A percentile compares a stretch with the other conserved stretches of the same genome.
Evolutionary conservation across 2,113 vertebrate species (phyloP).

Genomic region (Puma concolor): DNA sequence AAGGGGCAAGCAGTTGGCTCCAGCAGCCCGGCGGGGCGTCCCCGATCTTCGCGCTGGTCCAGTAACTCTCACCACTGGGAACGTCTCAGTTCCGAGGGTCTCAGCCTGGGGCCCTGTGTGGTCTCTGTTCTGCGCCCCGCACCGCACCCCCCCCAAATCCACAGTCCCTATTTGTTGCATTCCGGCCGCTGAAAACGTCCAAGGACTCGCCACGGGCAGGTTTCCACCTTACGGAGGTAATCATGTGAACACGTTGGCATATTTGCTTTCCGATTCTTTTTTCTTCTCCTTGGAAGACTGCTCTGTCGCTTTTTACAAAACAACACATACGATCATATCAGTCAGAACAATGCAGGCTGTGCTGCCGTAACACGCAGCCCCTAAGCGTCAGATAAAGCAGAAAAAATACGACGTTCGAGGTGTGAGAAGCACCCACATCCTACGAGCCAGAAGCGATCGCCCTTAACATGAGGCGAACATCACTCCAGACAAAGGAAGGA

Average conservation of each 20-base stretch:
- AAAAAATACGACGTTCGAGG: fast-evolving
- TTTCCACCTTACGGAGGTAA: not conserved
- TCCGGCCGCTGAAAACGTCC: too few species aligned
- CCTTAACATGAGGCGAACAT: too few species aligned
- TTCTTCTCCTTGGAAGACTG: not conserved
- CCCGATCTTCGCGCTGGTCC: not conserved
- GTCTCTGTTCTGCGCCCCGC: not conserved
- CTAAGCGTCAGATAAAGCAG: not conserved
- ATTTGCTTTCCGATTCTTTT: not conserved
- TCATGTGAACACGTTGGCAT: not conserved
- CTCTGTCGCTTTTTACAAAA: not conserved
- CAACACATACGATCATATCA: not conserved
- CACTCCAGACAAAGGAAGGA: not conserved
- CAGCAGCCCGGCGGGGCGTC: too few species aligned
- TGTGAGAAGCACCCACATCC: fast-evolving
- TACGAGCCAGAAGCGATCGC: too few species aligned
- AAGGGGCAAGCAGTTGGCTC: too few species aligned
- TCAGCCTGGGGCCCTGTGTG: not conserved
- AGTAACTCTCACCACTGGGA: not conserved
- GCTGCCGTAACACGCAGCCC: not conserved
- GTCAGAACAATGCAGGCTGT: not conserved
- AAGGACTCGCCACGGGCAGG: not conserved
- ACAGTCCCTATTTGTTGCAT: not conserved
- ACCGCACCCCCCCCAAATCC: too few species aligned
- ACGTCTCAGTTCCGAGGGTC: not conserved